These are phyloP conservation scores for Coregonus sp. DNA, from an alignment of 2,797 vertebrate genomes.

Conservation along the genomic window DNA sequence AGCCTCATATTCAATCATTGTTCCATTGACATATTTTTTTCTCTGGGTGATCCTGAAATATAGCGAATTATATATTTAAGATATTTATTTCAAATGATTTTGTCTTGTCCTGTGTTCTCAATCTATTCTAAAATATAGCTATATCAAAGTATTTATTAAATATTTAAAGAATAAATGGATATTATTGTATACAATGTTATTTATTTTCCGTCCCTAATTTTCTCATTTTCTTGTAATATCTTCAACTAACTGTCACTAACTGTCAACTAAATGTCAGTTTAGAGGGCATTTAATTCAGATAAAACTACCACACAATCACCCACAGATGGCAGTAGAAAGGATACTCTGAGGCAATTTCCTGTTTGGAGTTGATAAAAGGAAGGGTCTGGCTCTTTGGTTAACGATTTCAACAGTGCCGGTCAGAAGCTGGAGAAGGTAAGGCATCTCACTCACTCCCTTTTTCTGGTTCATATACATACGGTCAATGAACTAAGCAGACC, in stretches of 20 bases:
- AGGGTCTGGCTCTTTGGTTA: neutral
- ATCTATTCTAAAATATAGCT: constrained; percentile 41
- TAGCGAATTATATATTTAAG: constrained; percentile 34
- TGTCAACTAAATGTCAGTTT: neutral
- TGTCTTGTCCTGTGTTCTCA: constrained; percentile 47
- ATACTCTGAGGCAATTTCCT: too few species aligned
- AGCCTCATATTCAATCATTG: neutral
- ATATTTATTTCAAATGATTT: neutral
- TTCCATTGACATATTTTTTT: neutral
- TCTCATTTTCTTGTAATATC: neutral
- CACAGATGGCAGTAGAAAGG: too few species aligned
- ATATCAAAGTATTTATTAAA: constrained; percentile 48
- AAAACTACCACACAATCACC: neutral
- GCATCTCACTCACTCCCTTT: too few species aligned
- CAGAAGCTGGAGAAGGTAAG: neutral
- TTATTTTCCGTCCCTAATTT: neutral
- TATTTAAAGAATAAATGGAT: constrained; percentile 57
- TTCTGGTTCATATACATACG: too few species aligned
- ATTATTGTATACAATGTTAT: constrained; percentile 38
- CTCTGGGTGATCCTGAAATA: constrained; percentile 46
- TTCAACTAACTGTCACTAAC: neutral
- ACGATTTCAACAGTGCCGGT: neutral
- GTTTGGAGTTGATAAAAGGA: too few species aligned
- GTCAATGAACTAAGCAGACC: too few species aligned
- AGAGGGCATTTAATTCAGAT: neutral